Evolutionary conservation across 2,888 invertebrate species (phyloP).

Genomic region (Papilio elwesi): DNA sequence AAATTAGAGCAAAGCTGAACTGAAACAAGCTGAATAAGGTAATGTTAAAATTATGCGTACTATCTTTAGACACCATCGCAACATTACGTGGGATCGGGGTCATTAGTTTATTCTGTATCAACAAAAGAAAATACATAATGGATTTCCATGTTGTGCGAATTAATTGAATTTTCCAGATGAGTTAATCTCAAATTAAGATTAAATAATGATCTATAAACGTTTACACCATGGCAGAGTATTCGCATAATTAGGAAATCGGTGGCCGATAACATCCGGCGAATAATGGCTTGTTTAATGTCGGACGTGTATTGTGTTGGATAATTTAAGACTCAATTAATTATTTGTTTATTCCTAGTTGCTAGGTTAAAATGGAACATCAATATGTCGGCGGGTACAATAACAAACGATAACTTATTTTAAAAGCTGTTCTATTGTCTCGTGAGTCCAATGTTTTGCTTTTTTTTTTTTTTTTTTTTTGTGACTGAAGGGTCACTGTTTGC

Average conservation of each 20-base stretch:
- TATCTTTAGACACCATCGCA: too few relatives aligned
- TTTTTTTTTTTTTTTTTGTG: too few relatives aligned
- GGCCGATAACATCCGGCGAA: conserved; percentile 31
- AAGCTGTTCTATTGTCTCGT: too few relatives aligned
- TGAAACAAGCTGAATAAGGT: too few relatives aligned
- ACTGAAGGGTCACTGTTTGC: too few relatives aligned
- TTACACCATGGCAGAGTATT: background rate
- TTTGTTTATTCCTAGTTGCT: conserved; percentile 2
- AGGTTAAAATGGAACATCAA: background rate
- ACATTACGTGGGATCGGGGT: too few relatives aligned
- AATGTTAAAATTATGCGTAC: too few relatives aligned
- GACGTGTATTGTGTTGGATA: conserved; percentile 7
- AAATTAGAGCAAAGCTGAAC: too few relatives aligned
- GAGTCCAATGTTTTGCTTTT: too few relatives aligned
- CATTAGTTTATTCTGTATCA: too few relatives aligned
- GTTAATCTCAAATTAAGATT: background rate
- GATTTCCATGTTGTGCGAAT: background rate
- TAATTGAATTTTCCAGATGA: background rate
- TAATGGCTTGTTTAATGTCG: conserved; percentile 30
- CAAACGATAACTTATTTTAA: too few relatives aligned
- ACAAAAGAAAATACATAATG: too few relatives aligned
- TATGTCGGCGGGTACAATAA: background rate
- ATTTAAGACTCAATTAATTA: conserved; percentile 25
- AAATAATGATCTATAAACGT: conserved; percentile 6
- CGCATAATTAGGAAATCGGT: conserved; percentile 25